phyloP scores from a whole-genome alignment of 1,140 invertebrate species.

The Marisa cornuarietis region DNA sequence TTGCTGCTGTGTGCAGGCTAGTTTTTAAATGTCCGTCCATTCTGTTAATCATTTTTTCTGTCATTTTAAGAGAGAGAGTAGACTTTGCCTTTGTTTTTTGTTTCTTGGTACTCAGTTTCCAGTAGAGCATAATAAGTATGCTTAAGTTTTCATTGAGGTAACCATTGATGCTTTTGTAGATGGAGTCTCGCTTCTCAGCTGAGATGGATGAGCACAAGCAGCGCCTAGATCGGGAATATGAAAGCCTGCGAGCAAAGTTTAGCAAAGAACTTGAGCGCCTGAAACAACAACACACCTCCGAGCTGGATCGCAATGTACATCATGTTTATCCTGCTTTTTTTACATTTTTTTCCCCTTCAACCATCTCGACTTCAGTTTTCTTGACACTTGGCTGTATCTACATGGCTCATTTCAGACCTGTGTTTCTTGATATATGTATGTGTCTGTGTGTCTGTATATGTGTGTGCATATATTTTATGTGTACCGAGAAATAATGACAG shows the following conservation, averaged over 20 bases:
- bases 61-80: neutral
- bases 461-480: too few species aligned
- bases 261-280: slow-evolving; percentile 75
- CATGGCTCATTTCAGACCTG: neutral
- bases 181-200: slow-evolving; percentile 92
- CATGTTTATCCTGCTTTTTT: neutral
- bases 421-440: neutral
- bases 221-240: slow-evolving; percentile 96
- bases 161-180: slow-evolving; percentile 41
- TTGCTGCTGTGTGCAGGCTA: too few species aligned
- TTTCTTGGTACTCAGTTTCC: neutral
- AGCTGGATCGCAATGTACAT: slow-evolving; percentile 74
- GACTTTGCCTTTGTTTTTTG: neutral
- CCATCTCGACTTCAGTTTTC: too few species aligned
- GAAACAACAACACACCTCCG: slow-evolving; percentile 80
- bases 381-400: slow-evolving; percentile 80
- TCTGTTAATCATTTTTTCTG: neutral
- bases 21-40: too few species aligned
- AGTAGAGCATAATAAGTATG: neutral
- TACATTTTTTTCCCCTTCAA: too few species aligned
- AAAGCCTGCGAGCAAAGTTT: slow-evolving; percentile 88
- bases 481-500: too few species aligned
- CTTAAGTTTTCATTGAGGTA: slow-evolving; percentile 15
- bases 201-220: slow-evolving; percentile 97
- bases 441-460: neutral